Conservation (phyloP, 1,140 invertebrate species). For the Drosophila teissieri region DNA sequence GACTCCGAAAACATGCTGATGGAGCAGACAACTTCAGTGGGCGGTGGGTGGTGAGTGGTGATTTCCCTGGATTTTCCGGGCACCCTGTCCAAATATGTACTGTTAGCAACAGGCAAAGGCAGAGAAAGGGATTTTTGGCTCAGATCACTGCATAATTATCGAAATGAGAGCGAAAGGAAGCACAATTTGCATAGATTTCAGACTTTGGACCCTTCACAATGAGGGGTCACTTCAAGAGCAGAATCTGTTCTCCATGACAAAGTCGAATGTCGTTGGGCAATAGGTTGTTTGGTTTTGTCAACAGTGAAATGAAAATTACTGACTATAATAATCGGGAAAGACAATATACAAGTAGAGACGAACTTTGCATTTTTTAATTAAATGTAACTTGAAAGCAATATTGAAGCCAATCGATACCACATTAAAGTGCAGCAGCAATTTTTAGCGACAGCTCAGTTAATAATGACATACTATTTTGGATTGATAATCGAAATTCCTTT, state of each 20-base stretch:
- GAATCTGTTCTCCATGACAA: constrained; percentile 23
- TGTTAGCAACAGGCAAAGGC: constrained; percentile 22
- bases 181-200: constrained; percentile 33
- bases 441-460: not conserved
- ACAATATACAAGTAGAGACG: not conserved
- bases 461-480: constrained; percentile 9
- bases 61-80: constrained; percentile 6
- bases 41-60: constrained; percentile 3
- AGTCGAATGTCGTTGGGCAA: constrained; percentile 13
- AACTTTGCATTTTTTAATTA: not conserved
- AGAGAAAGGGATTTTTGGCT: not conserved
- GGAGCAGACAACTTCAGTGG: constrained; percentile 31
- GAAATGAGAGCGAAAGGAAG: constrained; percentile 47
- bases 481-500: not conserved
- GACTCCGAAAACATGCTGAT: constrained; percentile 57
- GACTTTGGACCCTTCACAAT: constrained; percentile 4
- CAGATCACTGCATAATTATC: constrained; percentile 45
- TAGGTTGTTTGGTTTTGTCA: not conserved
- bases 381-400: not conserved
- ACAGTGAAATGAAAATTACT: constrained; percentile 23
- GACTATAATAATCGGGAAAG: not conserved
- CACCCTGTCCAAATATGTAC: constrained; percentile 12
- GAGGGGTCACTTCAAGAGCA: constrained; percentile 14
- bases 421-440: not conserved
- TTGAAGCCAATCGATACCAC: not conserved